Evolutionary conservation across 2,113 vertebrate species (phyloP).

Genomic region (Lathamus discolor): DNA sequence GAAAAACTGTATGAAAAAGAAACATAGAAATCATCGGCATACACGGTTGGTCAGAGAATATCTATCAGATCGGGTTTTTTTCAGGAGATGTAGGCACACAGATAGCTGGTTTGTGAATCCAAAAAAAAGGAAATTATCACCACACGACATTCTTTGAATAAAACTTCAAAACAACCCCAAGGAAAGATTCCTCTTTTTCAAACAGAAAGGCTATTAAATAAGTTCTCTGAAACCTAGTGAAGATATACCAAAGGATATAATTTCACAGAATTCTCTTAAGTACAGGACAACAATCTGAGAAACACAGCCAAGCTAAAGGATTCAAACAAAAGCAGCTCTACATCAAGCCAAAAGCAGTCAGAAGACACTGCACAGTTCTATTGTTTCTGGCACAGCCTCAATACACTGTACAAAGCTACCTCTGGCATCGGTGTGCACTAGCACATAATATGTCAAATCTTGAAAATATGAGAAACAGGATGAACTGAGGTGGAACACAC

Average conservation of each 20-base stretch:
- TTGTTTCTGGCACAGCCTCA: background rate
- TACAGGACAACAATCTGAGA: background rate
- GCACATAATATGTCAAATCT: background rate
- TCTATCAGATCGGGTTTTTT: background rate
- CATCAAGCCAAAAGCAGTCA: background rate
- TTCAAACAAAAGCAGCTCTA: background rate
- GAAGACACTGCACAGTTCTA: background rate
- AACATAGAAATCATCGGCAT: background rate
- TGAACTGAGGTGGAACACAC: background rate
- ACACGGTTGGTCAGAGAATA: rapidly evolving
- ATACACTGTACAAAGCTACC: background rate
- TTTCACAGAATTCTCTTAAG: background rate
- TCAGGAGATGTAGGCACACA: background rate
- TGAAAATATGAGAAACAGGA: background rate
- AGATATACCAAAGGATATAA: background rate
- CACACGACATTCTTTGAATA: background rate
- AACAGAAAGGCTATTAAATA: background rate
- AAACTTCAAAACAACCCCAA: background rate
- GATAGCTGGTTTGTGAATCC: background rate
- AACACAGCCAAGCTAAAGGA: background rate
- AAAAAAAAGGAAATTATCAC: background rate
- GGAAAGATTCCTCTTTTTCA: background rate
- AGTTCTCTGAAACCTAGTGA: background rate
- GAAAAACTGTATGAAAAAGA: background rate
- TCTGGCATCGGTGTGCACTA: background rate